Conservation (phyloP, 2,113 vertebrate species). For the Stigmatopora argus region DNA sequence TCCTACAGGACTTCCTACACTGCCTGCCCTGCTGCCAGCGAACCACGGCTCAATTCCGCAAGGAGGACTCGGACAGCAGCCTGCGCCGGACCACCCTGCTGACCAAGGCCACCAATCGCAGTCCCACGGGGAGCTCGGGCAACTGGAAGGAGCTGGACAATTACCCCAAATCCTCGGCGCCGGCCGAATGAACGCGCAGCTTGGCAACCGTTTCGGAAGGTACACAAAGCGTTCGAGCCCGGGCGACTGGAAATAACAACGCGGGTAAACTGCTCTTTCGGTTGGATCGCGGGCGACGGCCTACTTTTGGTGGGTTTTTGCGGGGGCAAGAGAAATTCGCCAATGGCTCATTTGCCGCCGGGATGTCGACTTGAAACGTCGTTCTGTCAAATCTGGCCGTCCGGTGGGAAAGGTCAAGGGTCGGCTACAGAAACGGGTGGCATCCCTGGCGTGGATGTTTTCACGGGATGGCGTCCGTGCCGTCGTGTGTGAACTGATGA, state of each 20-base stretch:
- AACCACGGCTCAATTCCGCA: conserved; percentile 67
- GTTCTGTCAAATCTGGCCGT: conserved; percentile 4
- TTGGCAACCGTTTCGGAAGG: conserved; percentile 21
- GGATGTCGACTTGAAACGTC: neutral
- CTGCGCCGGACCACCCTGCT: conserved; percentile 79
- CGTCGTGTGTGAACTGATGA: too few species aligned
- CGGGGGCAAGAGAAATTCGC: neutral
- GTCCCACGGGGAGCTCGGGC: conserved; percentile 75
- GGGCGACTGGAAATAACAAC: neutral
- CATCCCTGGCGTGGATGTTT: neutral
- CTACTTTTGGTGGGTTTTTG: neutral
- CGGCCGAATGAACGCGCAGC: conserved; percentile 59
- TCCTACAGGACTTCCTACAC: conserved; percentile 84
- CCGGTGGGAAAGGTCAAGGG: neutral
- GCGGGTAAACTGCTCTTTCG: neutral
- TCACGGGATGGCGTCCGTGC: neutral
- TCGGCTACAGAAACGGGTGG: neutral
- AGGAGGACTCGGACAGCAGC: conserved; percentile 87
- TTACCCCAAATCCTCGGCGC: conserved; percentile 70
- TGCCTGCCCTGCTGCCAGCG: conserved; percentile 79
- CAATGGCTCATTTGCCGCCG: neutral
- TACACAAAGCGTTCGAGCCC: neutral
- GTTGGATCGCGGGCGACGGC: conserved; percentile 1
- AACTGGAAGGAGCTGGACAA: conserved; percentile 74
- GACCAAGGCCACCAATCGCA: conserved; percentile 76